Evolutionary conservation across 2,888 invertebrate species (phyloP), one percentile per base, ranked within the genome.

Genomic region (Andrena minutula): DNA sequence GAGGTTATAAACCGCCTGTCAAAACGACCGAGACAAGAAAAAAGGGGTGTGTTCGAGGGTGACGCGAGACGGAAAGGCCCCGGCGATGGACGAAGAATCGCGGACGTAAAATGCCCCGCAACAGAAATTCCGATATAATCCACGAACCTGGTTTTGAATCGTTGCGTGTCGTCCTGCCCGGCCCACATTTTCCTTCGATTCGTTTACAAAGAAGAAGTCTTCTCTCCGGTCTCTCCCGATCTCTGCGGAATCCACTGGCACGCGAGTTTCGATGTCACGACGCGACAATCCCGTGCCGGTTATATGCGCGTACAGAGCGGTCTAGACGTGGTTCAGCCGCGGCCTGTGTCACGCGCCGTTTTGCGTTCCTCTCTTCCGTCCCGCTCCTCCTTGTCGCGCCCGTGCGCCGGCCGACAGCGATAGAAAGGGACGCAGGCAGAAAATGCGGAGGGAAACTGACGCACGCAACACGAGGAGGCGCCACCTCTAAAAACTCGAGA

Each of bases 81-180:
- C 10, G 12, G 23, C 30, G 32, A 61, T n/a, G 30, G 30, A 20
- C 20, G 47, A 41, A 60, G 53, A 23, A n/a, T 20, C 26, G 49
- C 35, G 7, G 16, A 74, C 74, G 60, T 51, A 53, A 58, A 66
- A 76, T 23, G 28, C 41, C n/a, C 7, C 28, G 0, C 41, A 3
- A 60, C 63, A 70, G 10, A 61, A n/a, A n/a, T 8, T 26, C n/a
- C 32, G 64, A 3, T 56, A 51, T 41, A 16, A 41, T 41, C 41
- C 60, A 88, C 90, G 35, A 85, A 93, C 92, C 92, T 92, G 89
- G 93, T 93, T 86, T 93, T 92, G 87, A 90, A 93, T 79, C 90
- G 90, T 82, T 92, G 92, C 78, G 92, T 92, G 84, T 93, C 92
- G 83, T 92, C 93, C 83, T 92, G 92, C 65, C 93, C 93, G 83